phyloP scores from a whole-genome alignment of 2,888 invertebrate genomes.

The Xanthorhoe designata region DNA sequence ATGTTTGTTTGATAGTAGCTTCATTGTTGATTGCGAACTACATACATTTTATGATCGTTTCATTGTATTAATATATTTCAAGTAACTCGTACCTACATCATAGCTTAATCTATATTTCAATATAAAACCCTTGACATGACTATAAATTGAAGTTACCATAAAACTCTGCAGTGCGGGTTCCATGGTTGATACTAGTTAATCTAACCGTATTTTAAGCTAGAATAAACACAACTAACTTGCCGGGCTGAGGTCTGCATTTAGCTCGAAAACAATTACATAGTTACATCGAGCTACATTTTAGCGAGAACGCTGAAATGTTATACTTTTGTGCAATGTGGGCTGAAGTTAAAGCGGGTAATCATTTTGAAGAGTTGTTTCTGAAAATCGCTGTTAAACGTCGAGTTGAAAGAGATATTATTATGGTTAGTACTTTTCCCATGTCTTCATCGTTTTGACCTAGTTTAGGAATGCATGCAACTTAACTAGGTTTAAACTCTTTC shows the following conservation, averaged over 20 bases:
- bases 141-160: too few species aligned
- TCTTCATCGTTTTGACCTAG: neutral
- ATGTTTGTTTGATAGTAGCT: too few species aligned
- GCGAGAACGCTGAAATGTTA: conserved; percentile 13
- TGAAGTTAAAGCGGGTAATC: conserved; percentile 7
- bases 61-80: too few species aligned
- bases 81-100: too few species aligned
- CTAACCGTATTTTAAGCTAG: neutral
- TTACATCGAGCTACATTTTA: conserved; percentile 1
- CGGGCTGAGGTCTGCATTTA: neutral
- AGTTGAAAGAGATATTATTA: conserved; percentile 11
- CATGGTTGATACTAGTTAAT: neutral
- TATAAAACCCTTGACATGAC: too few species aligned
- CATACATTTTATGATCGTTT: too few species aligned
- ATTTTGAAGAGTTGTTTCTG: conserved; percentile 15
- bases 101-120: too few species aligned
- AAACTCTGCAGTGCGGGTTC: neutral
- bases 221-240: neutral
- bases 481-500: neutral
- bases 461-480: neutral
- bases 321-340: conserved; percentile 4
- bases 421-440: neutral
- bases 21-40: too few species aligned
- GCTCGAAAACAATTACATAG: neutral
- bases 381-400: conserved; percentile 11